Base-by-base conservation (phyloP, 2,888 invertebrate species). In the Agrypnus murinus region DNA sequence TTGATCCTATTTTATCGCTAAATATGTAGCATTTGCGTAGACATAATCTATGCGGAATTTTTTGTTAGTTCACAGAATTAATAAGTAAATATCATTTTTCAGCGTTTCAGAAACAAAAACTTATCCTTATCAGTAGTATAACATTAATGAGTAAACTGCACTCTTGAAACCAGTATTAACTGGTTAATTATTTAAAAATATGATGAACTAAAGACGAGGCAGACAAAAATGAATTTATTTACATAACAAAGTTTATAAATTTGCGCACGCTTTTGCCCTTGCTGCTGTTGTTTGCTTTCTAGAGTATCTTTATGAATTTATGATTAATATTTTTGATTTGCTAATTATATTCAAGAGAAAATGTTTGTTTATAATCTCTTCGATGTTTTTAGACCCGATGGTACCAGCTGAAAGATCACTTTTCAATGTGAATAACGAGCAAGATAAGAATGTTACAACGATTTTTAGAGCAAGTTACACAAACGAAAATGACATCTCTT, bases 391-490 rank as follows among this genome's bases (percentile, higher is more conserved):
- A 58, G 58, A 43, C 40, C 58, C 58, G 9, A 58, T 8, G 10
- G 58, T 58, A 14, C 58, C 58, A 10, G 58, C 58, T 1, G 58
- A 58, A 43, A 19, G 58, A 43, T 6, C n/a, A 1, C 14, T 55
- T 2, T 53, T n/a, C 14, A 6, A 4, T 38, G n/a, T 2, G 2
- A 38, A 38, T 2, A 7, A 38, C 7, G n/a, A 2, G 7, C 2
- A 38, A 38, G 2, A 38, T 10, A 38, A 38, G 2, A 25, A 25
- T 25, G 2, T 25, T 3, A 25, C 25, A 25, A 25, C 25, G 5
- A 25, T 25, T 5, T 25, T 25, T 25, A 25, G 5, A 25, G 25
- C 25, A 3, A 25, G 25, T 25, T 25, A 25, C 5, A 25, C 3
- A 3, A 25, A 25, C 5, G 25, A 25, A 25, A 25, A 5, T 5